phyloP scores from a whole-genome alignment of 2,113 vertebrate species.

The Sceloporus undulatus region DNA sequence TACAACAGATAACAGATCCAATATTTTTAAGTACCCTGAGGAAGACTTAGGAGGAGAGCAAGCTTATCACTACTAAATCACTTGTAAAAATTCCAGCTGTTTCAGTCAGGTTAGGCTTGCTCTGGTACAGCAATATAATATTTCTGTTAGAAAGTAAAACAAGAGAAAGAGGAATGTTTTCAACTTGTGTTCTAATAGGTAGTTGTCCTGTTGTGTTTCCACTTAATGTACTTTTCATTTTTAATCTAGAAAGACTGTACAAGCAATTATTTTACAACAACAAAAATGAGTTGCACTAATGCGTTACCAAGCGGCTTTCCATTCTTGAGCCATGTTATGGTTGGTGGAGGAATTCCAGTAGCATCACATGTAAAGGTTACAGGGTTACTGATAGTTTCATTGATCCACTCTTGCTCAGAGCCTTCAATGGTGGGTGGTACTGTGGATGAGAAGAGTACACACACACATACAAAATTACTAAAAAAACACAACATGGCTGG shows the following conservation, averaged over 20 bases:
- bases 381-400: slow-evolving; percentile 88
- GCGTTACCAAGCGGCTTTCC: slow-evolving; percentile 86
- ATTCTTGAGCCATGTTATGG: slow-evolving; percentile 90
- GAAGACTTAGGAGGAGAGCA: too few species aligned
- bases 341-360: slow-evolving; percentile 91
- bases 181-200: not conserved
- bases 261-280: not conserved
- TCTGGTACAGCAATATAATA: not conserved
- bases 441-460: slow-evolving; percentile 69
- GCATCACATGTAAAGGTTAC: slow-evolving; percentile 91
- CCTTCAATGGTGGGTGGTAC: slow-evolving; percentile 93
- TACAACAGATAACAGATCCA: not conserved
- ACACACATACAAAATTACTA: not conserved
- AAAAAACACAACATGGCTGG: not conserved
- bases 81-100: too few species aligned
- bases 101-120: not conserved
- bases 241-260: not conserved
- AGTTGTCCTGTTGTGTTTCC: too few species aligned
- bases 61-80: too few species aligned
- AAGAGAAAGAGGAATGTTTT: not conserved
- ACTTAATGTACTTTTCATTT: not conserved
- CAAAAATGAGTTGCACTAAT: not conserved
- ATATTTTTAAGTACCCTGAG: not conserved
- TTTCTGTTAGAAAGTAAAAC: not conserved
- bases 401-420: slow-evolving; percentile 78